Evolutionary conservation across 2,113 vertebrate species (phyloP), one percentile per base, ranked within the genome.

Genomic region (Okapia johnstoni): DNA sequence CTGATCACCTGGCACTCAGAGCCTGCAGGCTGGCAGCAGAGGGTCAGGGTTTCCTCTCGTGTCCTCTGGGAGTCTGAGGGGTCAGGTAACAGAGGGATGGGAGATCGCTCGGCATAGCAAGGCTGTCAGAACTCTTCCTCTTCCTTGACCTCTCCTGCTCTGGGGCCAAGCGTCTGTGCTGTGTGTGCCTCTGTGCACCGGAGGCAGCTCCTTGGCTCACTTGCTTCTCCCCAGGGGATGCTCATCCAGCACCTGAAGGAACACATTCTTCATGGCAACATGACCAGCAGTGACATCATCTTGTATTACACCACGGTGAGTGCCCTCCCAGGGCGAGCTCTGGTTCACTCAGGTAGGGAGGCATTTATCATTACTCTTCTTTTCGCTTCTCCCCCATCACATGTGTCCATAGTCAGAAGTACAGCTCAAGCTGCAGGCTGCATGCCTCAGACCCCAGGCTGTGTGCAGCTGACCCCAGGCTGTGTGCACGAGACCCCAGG

Each of bases 181-280:
- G 0, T 0, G 0, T 0, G 21, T 5, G n/a, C 55, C n/a, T 73
- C 52, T 40, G 54, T 15, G 13, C 33, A n/a, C 48, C 1, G 13
- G 23, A 46, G 84, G 10, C 33, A 1, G 58, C 52, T 9, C 63
- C 28, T 0, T 17, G 55, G 5, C 77, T 93, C 61, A 96, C 4
- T 0, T 2, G 0, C 11, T 0, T 15, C 84, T 96, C 85, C 61
- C 15, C 96, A 99, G 99, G 99, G 99, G 5, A 99, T 99, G 0
- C 99, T 99, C 83, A 99, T 99, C 94, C 99, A 99, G 97, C 99
- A 99, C 97, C 98, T 99, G 98, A 99, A 99, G 98, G 99, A 99
- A 55, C 99, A 99, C 95, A 33, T 99, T 80, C 99, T 99, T 77
- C 99, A 99, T 43, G 99, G 99, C 73, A 99, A 99, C 98, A 99